Base-by-base conservation (phyloP, 1,140 invertebrate species). In the Berghia stephanieae region DNA sequence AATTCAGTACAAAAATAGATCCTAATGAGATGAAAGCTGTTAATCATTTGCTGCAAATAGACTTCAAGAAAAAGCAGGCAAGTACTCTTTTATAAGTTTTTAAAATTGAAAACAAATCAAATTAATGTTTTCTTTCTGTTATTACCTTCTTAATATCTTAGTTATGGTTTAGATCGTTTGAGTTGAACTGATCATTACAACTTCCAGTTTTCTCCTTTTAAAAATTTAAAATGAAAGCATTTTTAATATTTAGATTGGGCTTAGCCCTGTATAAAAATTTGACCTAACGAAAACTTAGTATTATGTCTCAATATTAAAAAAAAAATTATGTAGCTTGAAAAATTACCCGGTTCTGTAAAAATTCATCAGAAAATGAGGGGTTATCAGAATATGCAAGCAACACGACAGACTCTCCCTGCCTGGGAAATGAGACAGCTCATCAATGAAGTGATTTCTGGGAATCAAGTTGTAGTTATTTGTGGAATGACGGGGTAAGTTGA, bases 331-430 rank as follows among this genome's bases (percentile, higher is more conserved):
- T n/a, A n/a, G n/a, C n/a, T n/a, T n/a, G n/a, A n/a, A n/a, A n/a
- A n/a, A n/a, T n/a, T n/a, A n/a, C n/a, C n/a, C n/a, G n/a, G n/a
- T n/a, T n/a, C n/a, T n/a, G n/a, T n/a, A n/a, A n/a, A n/a, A n/a
- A n/a, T n/a, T n/a, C n/a, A n/a, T n/a, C 57, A 86, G 84, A 69
- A 24, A 21, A 46, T 31, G 6, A 69, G 27, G 40, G 70, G 46
- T 43, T 90, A 94, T 42, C 91, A 93, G 87, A 89, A 92, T 36
- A 93, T 93, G 88, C 86, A 93, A 0, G 91, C 92, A 16, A 92
- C 78, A 42, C 27, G 97, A 68, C 91, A 93, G n/a, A 82, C 89
- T 52, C 88, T 99, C 73, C 96, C 96, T 0, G 95, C 97, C 0
- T 93, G 92, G 83, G 87, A 88, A 0, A 94, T 92, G 91, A 93